Conservation (phyloP, 1,140 invertebrate species). For the Oryzaephilus surinamensis region DNA sequence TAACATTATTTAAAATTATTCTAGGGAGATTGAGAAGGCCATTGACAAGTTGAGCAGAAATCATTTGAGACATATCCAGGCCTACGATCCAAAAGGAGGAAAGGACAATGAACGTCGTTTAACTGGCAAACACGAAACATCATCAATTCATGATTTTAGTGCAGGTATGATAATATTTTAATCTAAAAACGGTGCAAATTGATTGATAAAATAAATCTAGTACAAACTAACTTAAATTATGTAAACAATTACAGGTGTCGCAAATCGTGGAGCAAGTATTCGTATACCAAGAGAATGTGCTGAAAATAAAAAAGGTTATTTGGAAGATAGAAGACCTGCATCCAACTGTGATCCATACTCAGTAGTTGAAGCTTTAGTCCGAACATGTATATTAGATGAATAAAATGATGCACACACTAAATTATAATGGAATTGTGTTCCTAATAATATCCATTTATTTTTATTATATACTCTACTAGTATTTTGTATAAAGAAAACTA, state of each 20-base stretch:
- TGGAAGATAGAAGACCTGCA: slow-evolving; percentile 87
- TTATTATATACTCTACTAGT: no score
- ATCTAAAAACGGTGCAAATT: no score
- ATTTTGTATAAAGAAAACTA: no score
- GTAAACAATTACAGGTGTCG: slow-evolving; percentile 49
- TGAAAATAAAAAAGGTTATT: slow-evolving; percentile 80
- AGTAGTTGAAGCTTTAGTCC: slow-evolving; percentile 53
- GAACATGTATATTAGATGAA: slow-evolving; percentile 57
- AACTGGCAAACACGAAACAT: slow-evolving; percentile 81
- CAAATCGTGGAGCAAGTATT: slow-evolving; percentile 68
- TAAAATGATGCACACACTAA: slow-evolving; percentile 20
- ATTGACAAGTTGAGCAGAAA: slow-evolving; percentile 72
- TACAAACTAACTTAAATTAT: not conserved
- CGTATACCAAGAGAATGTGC: slow-evolving; percentile 73
- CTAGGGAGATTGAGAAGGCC: slow-evolving; percentile 63
- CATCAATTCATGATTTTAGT: slow-evolving; percentile 75
- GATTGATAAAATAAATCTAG: not conserved
- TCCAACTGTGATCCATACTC: slow-evolving; percentile 84
- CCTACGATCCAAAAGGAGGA: slow-evolving; percentile 76
- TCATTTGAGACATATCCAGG: slow-evolving; percentile 78
- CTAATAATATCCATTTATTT: no score
- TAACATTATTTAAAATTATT: slow-evolving; percentile 19
- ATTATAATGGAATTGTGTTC: no score
- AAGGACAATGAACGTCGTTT: slow-evolving; percentile 75
- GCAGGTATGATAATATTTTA: slow-evolving; percentile 30